Evolutionary conservation across 2,113 vertebrate genomes (phyloP).

Genomic region (Microcebus lehilahytsara): DNA sequence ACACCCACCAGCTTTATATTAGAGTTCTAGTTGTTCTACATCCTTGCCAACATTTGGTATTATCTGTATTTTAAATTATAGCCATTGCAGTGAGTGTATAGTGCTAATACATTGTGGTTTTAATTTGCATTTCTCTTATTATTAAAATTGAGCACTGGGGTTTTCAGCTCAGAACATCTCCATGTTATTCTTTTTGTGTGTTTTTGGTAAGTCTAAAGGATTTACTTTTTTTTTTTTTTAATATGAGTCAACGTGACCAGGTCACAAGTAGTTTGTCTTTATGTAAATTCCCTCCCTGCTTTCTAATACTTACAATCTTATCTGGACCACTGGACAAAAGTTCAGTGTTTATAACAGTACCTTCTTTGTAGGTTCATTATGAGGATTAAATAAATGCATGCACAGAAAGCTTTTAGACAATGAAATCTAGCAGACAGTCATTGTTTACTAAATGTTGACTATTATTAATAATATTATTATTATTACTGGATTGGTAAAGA

Average conservation of each 20-base stretch:
- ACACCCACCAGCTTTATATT: background rate
- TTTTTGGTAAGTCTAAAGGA: too few species aligned
- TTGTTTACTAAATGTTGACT: background rate
- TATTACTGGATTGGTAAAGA: background rate
- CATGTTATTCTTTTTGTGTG: background rate
- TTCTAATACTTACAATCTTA: background rate
- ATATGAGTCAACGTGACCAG: background rate
- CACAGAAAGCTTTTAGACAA: background rate
- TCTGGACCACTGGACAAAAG: background rate
- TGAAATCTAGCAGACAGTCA: background rate
- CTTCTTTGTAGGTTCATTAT: background rate
- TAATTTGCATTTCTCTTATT: background rate
- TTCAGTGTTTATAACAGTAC: background rate
- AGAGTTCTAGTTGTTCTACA: background rate
- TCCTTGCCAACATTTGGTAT: background rate
- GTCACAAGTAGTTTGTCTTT: background rate
- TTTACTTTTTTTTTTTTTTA: too few species aligned
- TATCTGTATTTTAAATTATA: background rate
- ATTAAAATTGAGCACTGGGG: background rate
- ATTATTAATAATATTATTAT: background rate
- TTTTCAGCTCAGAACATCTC: background rate
- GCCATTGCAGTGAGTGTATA: background rate
- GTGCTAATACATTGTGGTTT: background rate
- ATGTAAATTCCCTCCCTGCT: background rate
- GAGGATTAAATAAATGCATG: background rate